Conservation (phyloP, 1,140 invertebrate species). For the Ostrea edulis region DNA sequence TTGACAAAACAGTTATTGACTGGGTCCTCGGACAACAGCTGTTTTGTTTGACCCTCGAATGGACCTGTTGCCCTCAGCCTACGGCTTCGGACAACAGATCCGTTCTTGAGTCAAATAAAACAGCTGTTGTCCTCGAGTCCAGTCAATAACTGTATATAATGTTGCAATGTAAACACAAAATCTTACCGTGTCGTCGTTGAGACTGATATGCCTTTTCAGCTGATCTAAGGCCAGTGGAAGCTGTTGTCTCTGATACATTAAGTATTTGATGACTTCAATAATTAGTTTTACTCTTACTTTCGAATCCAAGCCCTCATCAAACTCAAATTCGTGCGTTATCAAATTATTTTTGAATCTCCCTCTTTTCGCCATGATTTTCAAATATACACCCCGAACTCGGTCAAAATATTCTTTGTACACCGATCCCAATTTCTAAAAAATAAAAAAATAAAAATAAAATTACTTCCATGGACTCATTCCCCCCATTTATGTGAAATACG, state of each 20-base stretch:
- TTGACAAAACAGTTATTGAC: no score
- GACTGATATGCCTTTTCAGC: background rate
- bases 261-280: conserved; percentile 11
- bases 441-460: no score
- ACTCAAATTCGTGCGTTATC: conserved; percentile 2
- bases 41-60: no score
- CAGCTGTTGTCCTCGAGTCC: no score
- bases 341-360: conserved; percentile 33
- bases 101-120: no score
- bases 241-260: conserved; percentile 9
- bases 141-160: no score
- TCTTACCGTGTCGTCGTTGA: background rate
- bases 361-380: conserved; percentile 27
- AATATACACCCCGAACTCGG: background rate
- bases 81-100: no score
- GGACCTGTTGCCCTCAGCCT: no score
- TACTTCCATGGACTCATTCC: no score
- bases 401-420: background rate
- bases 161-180: no score
- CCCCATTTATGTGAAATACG: no score
- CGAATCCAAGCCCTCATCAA: background rate
- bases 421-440: background rate
- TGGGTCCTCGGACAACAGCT: no score
- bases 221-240: conserved; percentile 5
- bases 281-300: conserved; percentile 10